Base-by-base conservation (phyloP, 2,797 vertebrate species). In the Enteromius mattozi region DNA sequence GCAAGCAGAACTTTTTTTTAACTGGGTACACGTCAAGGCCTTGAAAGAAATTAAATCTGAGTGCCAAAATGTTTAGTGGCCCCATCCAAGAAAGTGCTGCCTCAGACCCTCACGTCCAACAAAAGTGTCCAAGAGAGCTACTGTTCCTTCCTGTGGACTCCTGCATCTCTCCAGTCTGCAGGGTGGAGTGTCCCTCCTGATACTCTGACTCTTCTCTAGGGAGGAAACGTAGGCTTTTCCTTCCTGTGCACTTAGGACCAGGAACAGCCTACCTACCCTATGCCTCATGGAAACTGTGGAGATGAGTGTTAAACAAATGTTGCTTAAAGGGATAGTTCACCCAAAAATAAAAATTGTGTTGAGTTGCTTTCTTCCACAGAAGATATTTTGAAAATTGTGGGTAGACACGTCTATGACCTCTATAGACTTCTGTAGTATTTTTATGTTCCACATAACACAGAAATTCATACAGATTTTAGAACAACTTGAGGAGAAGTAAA, bases 211-310 rank as follows among this genome's bases (percentile, higher is more conserved):
- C 24, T 19, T 86, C 90, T 80, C 76, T 4, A 1, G 89, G 70
- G 86, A 91, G 90, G 91, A 90, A 89, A 86, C 90, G 68, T 85
- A 65, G 78, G 88, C 74, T 70, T 90, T 91, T 92, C 88, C 91
- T 91, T 92, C 91, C 87, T 86, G 47, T 65, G 4, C 40, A 81
- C 86, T 86, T 47, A 13, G 7, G 24, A 76, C 66, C 72, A 82
- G 68, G 47, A 66, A 17, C 61, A 1, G 76, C 69, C 80, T 35
- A 81, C 63, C 72, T 51, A 10, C 33, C 33, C 19, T 63, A 2
- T 61, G 35, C 17, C 56, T 42, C n/a, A 33, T 61, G 10, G 40
- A 72, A 33, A 17, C 45, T 51, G 2, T 17, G 21, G 30, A 35
- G 27, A 30, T 71, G 2, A 81, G 24, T 16, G 19, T 37, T 40